Percentiles rank a stretch among this genome's conserved stretches.
phyloP scores from a whole-genome alignment of 2,888 invertebrate species.

The Apomyelois bistriatella region DNA sequence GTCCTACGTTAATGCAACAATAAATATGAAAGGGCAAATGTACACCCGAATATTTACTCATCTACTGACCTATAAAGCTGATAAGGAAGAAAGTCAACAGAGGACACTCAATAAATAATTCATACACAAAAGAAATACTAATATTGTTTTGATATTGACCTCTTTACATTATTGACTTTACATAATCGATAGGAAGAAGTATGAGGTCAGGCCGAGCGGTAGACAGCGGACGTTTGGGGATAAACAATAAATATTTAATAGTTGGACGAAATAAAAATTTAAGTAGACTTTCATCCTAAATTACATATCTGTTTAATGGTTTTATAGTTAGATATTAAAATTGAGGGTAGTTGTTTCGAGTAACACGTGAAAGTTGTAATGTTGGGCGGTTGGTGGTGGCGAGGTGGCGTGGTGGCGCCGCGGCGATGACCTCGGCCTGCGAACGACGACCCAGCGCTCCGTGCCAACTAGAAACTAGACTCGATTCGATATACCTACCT shows the following conservation, averaged over 20 bases:
- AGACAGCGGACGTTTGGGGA: slow-evolving; percentile 3
- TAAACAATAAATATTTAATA: slow-evolving; percentile 21
- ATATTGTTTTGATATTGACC: slow-evolving; percentile 69
- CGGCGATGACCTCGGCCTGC: slow-evolving; percentile 67
- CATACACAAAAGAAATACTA: slow-evolving; percentile 56
- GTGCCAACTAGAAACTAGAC: slow-evolving; percentile 34
- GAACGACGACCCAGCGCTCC: slow-evolving; percentile 63
- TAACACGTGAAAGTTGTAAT: slow-evolving; percentile 43
- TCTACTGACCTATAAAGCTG: slow-evolving; percentile 64
- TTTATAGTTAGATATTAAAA: background rate
- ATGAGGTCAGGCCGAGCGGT: slow-evolving; percentile 18
- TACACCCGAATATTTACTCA: slow-evolving; percentile 49
- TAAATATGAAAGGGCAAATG: slow-evolving; percentile 42
- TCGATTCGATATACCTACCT: slow-evolving; percentile 25
- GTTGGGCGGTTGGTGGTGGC: slow-evolving; percentile 19
- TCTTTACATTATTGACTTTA: slow-evolving; percentile 43
- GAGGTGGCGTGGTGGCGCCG: slow-evolving; percentile 30
- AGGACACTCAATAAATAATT: slow-evolving; percentile 59
- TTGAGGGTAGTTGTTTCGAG: background rate
- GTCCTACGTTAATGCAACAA: slow-evolving; percentile 33
- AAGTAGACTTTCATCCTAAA: too few relatives aligned
- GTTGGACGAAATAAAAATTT: background rate
- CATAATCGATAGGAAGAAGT: slow-evolving; percentile 31
- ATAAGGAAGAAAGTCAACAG: slow-evolving; percentile 72
- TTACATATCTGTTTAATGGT: too few relatives aligned